A percentile compares a stretch with the other conserved stretches of the same genome.
Evolutionary conservation across 2,888 invertebrate genomes (phyloP).

Genomic region (Cremastinae sp.): DNA sequence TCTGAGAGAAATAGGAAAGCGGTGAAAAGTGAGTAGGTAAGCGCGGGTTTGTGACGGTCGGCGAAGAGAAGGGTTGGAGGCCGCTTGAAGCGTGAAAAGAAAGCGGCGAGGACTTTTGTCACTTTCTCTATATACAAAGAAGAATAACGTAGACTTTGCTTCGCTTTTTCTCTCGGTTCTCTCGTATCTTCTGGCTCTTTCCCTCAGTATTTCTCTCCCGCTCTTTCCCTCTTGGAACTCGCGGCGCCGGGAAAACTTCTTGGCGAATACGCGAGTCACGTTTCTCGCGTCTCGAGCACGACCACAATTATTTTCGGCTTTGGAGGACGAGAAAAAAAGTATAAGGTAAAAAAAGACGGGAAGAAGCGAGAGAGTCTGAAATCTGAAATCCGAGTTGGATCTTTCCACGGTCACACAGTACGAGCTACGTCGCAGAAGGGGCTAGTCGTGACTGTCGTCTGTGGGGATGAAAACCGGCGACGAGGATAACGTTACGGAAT

Average conservation of each 20-base stretch:
- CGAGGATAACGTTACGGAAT: too few species aligned
- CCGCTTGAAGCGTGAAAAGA: constrained; percentile 17
- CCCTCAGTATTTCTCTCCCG: constrained; percentile 25
- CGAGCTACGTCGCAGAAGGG: constrained; percentile 39
- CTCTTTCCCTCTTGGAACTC: constrained; percentile 9
- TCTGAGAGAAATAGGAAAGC: constrained; percentile 54
- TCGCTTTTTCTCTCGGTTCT: constrained; percentile 20
- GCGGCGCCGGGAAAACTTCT: constrained; percentile 64
- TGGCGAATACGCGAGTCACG: constrained; percentile 74
- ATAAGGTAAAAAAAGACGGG: constrained; percentile 27
- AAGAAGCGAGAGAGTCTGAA: constrained; percentile 47
- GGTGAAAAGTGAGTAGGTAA: constrained; percentile 12
- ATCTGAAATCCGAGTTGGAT: constrained; percentile 67
- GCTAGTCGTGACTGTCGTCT: background rate
- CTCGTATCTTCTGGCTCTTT: constrained; percentile 34
- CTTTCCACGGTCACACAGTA: constrained; percentile 58
- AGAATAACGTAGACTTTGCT: too few species aligned
- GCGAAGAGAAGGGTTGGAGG: constrained; percentile 13
- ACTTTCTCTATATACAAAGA: too few species aligned
- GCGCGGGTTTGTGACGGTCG: constrained; percentile 14
- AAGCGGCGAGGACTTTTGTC: constrained; percentile 28
- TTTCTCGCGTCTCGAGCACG: constrained; percentile 64
- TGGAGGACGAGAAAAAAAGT: constrained; percentile 61
- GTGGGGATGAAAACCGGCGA: constrained; percentile 7
- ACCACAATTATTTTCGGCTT: constrained; percentile 75